Base-by-base conservation (phyloP, 2,113 vertebrate genomes). In the Parus major region DNA sequence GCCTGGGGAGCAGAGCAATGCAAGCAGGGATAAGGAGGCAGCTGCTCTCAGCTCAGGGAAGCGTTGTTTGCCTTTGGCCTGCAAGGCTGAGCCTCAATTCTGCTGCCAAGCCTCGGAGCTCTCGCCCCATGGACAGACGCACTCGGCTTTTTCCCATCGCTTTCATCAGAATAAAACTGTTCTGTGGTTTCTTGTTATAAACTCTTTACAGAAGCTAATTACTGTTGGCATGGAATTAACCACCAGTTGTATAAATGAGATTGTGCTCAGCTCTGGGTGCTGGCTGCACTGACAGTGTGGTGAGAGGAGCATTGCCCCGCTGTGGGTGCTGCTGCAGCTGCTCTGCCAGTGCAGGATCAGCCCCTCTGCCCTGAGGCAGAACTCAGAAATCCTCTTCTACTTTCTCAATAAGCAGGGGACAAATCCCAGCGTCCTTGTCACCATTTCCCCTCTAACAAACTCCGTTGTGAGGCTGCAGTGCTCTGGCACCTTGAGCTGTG, bases 131-230 rank as follows among this genome's bases (percentile, higher is more conserved):
- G 86, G 88, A 96, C 93, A 90, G 82, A 90, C 8, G 15, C 85
- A 88, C 53, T 46, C n/a, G 72, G 60, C 64, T 81, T 61, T 53
- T 88, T 11, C 91, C 82, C 95, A 92, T 68, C 90, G 35, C 41
- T 71, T 92, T 81, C 86, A 83, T 90, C 95, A 93, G 80, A 96
- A 88, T 81, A 83, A 91, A 96, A 90, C 92, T 92, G 80, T 90
- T 86, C 10, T 96, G 96, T 95, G 96, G 95, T 96, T 97, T 86
- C 92, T 92, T 28, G 57, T 92, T 96, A 92, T 75, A 94, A 96
- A 97, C 93, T 92, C 95, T 72, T 96, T 88, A 95, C 92, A 92
- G 82, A 27, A 93, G 92, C 82, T 96, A 96, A 94, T 97, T 97
- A 53, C 86, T 79, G 80, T 2, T 96, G 95, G 95, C 93, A 88